A percentile compares a stretch with the other conserved stretches of the same genome.
phyloP scores from a whole-genome alignment of 2,113 vertebrate genomes.

The Lepisosteus osseus region DNA sequence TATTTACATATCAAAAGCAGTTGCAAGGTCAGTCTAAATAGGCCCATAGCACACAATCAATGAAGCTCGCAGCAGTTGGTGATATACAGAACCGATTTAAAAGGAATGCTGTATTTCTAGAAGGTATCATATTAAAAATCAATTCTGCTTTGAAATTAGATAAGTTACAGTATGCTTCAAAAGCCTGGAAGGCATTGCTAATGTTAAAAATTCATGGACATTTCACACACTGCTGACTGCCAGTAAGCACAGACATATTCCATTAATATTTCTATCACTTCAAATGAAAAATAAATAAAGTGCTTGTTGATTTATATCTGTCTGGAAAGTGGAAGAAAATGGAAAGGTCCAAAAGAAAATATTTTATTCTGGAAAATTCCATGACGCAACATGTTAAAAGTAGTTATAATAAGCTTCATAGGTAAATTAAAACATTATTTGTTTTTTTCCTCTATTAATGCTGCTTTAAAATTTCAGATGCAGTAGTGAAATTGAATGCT shows the following conservation, averaged over 20 bases:
- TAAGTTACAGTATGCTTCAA: neutral
- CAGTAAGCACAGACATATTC: neutral
- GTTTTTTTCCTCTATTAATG: no score
- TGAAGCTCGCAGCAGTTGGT: no score
- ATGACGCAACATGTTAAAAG: no score
- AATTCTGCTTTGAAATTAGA: slow-evolving; percentile 1
- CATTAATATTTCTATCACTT: neutral
- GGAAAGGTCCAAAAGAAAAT: no score
- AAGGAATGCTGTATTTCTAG: neutral
- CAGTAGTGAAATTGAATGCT: no score
- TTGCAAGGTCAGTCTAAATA: slow-evolving; percentile 54
- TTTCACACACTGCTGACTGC: neutral
- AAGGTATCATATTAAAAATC: slow-evolving; percentile 17
- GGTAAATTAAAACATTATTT: neutral
- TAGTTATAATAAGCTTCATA: neutral
- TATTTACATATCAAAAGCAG: slow-evolving; percentile 42
- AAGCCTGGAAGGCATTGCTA: neutral
- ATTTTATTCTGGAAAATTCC: no score
- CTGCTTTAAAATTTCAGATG: no score
- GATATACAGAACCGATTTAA: neutral
- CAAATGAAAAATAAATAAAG: neutral
- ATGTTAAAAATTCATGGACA: neutral
- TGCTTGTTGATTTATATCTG: neutral
- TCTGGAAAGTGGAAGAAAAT: neutral
- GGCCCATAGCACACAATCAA: neutral